Evolutionary conservation across 2,888 invertebrate species (phyloP).

Genomic region (Proisotoma minuta): DNA sequence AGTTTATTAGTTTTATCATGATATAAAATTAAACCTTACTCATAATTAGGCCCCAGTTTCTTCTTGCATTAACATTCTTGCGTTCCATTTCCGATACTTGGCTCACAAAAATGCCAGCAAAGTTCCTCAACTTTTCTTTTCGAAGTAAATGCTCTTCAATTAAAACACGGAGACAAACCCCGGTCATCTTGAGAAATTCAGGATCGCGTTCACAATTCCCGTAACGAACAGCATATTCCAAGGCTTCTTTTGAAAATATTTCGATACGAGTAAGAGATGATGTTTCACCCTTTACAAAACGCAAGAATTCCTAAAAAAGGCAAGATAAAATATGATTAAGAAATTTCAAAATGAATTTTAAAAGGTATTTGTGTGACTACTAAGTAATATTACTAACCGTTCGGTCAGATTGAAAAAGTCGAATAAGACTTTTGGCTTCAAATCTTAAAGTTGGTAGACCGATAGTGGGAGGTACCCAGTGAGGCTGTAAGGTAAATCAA

Average conservation of each 20-base stretch:
- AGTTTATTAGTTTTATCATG: neutral
- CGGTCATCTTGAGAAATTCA: slow-evolving; percentile 29
- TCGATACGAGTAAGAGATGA: slow-evolving; percentile 31
- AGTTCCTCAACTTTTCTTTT: slow-evolving; percentile 27
- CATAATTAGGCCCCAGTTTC: slow-evolving; percentile 38
- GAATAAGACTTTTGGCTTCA: slow-evolving; percentile 32
- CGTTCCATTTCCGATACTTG: slow-evolving; percentile 34
- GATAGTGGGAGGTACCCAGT: slow-evolving; percentile 35
- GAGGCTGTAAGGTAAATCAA: no score
- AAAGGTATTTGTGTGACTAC: neutral
- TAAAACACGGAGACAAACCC: slow-evolving; percentile 26
- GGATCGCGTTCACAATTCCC: slow-evolving; percentile 37
- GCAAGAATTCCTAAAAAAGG: slow-evolving; percentile 30
- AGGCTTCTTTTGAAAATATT: slow-evolving; percentile 39
- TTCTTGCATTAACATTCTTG: slow-evolving; percentile 36
- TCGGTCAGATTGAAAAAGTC: slow-evolving; percentile 25
- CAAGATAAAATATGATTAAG: neutral
- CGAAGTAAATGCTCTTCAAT: slow-evolving; percentile 26
- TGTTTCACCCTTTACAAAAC: slow-evolving; percentile 26
- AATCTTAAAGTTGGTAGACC: slow-evolving; percentile 31
- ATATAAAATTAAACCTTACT: slow-evolving; percentile 21
- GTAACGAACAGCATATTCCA: slow-evolving; percentile 39
- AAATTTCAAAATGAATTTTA: neutral
- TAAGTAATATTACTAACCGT: slow-evolving; percentile 12
- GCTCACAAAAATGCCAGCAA: slow-evolving; percentile 36